Evolutionary conservation across 2,797 vertebrate species (phyloP).

Genomic region (Dermochelys coriacea): DNA sequence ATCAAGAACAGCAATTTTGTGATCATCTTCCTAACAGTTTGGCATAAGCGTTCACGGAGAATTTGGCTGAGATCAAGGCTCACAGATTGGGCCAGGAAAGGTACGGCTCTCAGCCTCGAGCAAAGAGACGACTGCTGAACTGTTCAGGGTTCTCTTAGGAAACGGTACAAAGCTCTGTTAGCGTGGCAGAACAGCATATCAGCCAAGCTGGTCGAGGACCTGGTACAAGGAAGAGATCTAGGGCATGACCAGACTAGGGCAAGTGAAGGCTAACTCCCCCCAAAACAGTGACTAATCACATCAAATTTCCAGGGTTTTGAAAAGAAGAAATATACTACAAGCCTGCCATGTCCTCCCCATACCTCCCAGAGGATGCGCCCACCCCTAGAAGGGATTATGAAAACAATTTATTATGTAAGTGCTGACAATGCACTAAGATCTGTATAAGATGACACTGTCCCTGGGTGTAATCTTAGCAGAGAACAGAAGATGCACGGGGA

Average conservation of each 20-base stretch:
- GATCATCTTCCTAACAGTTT: neutral
- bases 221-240: neutral
- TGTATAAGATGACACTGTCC: neutral
- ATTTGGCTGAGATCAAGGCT: neutral
- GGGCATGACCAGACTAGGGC: neutral
- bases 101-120: neutral
- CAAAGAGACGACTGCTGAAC: neutral
- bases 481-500: accelerated
- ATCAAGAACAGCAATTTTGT: neutral
- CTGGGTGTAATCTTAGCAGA: neutral
- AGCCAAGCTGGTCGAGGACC: neutral
- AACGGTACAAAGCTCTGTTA: neutral
- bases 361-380: neutral
- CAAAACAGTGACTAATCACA: neutral
- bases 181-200: neutral
- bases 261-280: neutral
- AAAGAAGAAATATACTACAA: neutral
- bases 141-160: neutral
- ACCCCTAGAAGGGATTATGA: neutral
- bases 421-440: neutral
- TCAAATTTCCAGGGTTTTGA: neutral
- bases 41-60: neutral
- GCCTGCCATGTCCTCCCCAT: neutral
- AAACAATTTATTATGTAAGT: neutral
- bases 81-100: neutral